A percentile compares a stretch with the other conserved stretches of the same genome.
Evolutionary conservation across 2,113 vertebrate genomes (phyloP).

Genomic region (Elaphurus davidianus): DNA sequence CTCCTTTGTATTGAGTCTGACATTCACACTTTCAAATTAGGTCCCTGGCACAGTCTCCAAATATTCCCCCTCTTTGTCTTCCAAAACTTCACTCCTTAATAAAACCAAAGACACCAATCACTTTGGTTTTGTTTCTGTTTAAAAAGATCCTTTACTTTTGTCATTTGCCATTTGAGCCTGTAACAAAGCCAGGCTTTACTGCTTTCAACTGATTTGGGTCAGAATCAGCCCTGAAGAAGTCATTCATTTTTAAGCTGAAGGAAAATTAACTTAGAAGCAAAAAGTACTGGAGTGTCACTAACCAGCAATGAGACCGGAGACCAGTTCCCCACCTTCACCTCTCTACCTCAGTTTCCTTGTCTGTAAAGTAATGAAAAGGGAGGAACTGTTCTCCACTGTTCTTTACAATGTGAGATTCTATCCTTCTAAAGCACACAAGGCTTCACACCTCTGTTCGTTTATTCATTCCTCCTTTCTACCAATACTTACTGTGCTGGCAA

Average conservation of each 20-base stretch:
- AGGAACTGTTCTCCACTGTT: background rate
- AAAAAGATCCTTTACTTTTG: conserved; percentile 23
- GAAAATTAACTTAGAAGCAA: background rate
- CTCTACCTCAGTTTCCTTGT: background rate
- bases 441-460: background rate
- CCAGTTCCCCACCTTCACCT: background rate
- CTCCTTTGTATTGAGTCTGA: background rate
- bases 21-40: conserved; percentile 20
- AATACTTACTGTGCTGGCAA: background rate
- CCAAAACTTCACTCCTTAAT: conserved; percentile 16
- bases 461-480: background rate
- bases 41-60: background rate
- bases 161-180: conserved; percentile 4
- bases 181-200: conserved; percentile 24
- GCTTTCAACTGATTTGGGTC: conserved; percentile 28
- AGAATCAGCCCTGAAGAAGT: conserved; percentile 14
- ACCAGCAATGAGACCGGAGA: background rate
- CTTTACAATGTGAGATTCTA: background rate
- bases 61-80: background rate
- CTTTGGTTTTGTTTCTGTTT: conserved; percentile 22
- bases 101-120: conserved; percentile 30
- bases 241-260: background rate
- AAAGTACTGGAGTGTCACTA: background rate
- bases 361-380: background rate
- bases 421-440: background rate